Conservation (phyloP, 1,140 invertebrate genomes). For the Helicoverpa zea region DNA sequence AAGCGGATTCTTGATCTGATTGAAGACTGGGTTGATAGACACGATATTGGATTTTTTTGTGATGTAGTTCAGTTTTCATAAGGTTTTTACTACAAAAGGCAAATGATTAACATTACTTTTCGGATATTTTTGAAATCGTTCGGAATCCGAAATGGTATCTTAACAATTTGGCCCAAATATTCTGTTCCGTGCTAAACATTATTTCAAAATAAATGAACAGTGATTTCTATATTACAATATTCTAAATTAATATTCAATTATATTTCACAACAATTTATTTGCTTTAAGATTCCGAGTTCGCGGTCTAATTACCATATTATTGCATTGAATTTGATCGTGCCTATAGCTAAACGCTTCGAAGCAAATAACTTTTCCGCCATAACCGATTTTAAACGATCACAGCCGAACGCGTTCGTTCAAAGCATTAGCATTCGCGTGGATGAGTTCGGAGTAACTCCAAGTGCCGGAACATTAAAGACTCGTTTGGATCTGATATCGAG, state of each 20-base stretch:
- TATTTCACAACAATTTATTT: background rate
- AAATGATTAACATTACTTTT: background rate
- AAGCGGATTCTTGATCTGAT: slow-evolving; percentile 27
- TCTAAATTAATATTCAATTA: background rate
- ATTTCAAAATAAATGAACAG: background rate
- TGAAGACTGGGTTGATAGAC: slow-evolving; percentile 26
- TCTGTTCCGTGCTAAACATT: background rate
- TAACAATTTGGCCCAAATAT: slow-evolving; percentile 8
- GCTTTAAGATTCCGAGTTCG: background rate
- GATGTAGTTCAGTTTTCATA: slow-evolving; percentile 23
- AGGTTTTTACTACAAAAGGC: slow-evolving; percentile 17
- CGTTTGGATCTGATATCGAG: slow-evolving; percentile 37
- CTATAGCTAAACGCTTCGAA: slow-evolving; percentile 1
- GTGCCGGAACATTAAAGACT: slow-evolving; percentile 41
- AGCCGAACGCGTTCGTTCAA: slow-evolving; percentile 34
- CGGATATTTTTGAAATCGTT: background rate
- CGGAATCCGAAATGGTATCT: background rate
- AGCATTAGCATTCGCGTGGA: slow-evolving; percentile 41
- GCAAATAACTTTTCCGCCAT: slow-evolving; percentile 20
- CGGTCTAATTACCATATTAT: background rate
- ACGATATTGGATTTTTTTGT: slow-evolving; percentile 26
- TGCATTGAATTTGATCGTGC: background rate
- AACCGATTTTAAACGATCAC: slow-evolving; percentile 44
- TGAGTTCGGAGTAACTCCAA: slow-evolving; percentile 30
- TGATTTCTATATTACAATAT: background rate